phyloP scores from a whole-genome alignment of 1,140 invertebrate species.

The Psix sp. region DNA sequence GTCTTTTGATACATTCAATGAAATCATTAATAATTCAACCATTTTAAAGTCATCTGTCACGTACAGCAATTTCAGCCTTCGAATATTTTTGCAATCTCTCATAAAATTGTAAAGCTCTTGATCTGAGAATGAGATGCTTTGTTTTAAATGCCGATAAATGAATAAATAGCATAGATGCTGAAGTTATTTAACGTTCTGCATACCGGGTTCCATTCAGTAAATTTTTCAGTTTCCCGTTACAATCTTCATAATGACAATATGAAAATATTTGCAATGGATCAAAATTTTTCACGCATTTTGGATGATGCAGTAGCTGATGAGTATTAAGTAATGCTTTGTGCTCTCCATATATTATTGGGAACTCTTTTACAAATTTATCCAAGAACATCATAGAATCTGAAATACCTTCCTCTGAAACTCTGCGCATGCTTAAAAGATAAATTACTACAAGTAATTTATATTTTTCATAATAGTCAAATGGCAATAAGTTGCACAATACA shows the following conservation, averaged over 20 bases:
- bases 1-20: neutral
- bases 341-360: neutral
- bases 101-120: neutral
- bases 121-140: neutral
- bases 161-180: neutral
- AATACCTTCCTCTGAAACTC: neutral
- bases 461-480: neutral
- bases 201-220: neutral
- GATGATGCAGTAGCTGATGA: neutral
- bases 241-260: neutral
- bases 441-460: neutral
- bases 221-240: neutral
- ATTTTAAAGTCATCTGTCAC: neutral
- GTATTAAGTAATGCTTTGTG: neutral
- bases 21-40: neutral
- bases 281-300: neutral
- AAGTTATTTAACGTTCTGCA: neutral
- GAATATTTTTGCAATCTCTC: neutral
- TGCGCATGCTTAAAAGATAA: neutral
- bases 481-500: neutral
- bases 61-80: neutral
- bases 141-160: neutral
- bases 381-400: neutral
- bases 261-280: neutral
- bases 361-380: neutral